Percentiles rank a stretch among this genome's conserved stretches.
Conservation (phyloP, 2,797 vertebrate species). For the Falco rusticolus region DNA sequence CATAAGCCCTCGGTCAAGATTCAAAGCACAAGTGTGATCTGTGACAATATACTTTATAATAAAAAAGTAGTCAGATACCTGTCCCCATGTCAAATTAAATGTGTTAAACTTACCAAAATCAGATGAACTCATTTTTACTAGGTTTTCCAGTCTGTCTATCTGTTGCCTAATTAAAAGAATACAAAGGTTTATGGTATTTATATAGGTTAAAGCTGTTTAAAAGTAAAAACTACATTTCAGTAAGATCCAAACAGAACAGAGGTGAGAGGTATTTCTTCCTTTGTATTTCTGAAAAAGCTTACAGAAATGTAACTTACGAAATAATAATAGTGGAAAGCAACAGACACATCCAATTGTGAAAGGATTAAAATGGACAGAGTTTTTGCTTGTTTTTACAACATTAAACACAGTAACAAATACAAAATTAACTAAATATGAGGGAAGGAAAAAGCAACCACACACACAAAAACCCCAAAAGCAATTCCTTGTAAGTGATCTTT, state of each 20-base stretch:
- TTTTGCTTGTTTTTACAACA: not conserved
- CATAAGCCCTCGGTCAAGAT: not conserved
- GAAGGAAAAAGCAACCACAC: not conserved
- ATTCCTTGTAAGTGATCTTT: not conserved
- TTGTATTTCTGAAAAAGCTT: not conserved
- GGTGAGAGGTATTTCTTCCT: not conserved
- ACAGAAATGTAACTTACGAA: not conserved
- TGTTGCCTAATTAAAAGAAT: slow-evolving; percentile 85
- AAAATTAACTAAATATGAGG: not conserved
- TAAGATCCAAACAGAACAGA: not conserved
- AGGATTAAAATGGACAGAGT: not conserved
- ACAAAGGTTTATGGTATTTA: slow-evolving; percentile 21
- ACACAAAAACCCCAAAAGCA: rapidly evolving
- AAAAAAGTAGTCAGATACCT: not conserved
- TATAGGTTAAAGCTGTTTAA: not conserved
- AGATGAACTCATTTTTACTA: slow-evolving; percentile 84
- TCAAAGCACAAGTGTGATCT: not conserved
- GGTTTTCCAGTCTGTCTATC: slow-evolving; percentile 85
- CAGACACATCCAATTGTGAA: not conserved
- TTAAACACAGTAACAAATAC: not conserved
- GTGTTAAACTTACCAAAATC: slow-evolving; percentile 89
- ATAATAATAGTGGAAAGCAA: not conserved
- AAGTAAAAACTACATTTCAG: not conserved
- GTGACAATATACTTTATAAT: not conserved
- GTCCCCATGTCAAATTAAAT: not conserved